phyloP scores from a whole-genome alignment of 2,888 invertebrate species.

The Platycnemis pennipes region DNA sequence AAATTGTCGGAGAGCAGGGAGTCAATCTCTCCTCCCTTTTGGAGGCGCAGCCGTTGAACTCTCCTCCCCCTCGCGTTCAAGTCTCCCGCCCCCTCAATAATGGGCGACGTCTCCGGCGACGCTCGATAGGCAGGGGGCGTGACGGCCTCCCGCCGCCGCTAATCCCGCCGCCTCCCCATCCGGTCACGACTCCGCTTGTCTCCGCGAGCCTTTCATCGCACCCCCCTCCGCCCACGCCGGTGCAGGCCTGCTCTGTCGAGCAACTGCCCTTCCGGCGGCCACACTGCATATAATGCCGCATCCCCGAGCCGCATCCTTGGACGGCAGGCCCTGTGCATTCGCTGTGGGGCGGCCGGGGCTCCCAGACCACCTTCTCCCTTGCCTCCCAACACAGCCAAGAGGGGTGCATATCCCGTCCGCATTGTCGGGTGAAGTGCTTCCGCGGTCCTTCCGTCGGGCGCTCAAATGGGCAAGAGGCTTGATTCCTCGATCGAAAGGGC shows the following conservation, averaged over 20 bases:
- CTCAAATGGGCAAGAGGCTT: neutral
- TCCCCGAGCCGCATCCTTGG: no score
- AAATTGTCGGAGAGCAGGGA: no score
- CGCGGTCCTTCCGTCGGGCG: neutral
- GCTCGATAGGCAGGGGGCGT: neutral
- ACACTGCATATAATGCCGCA: no score
- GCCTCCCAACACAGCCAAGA: neutral
- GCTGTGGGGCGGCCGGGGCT: neutral
- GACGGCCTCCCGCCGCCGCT: neutral
- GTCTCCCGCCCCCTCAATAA: neutral
- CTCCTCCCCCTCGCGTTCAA: neutral
- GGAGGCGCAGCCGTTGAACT: neutral
- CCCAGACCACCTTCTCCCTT: neutral
- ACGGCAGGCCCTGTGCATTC: neutral
- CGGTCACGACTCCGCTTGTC: neutral
- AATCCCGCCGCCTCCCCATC: neutral
- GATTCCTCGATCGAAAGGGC: slow-evolving; percentile 1
- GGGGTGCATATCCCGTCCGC: neutral
- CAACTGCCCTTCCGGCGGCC: neutral
- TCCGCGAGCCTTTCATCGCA: neutral
- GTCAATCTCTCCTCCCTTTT: no score
- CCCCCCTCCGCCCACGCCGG: neutral
- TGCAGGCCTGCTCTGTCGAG: neutral
- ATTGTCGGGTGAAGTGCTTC: neutral
- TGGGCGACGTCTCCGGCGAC: neutral